phyloP scores from a whole-genome alignment of 1,140 invertebrate genomes.

The Helicoverpa zea region DNA sequence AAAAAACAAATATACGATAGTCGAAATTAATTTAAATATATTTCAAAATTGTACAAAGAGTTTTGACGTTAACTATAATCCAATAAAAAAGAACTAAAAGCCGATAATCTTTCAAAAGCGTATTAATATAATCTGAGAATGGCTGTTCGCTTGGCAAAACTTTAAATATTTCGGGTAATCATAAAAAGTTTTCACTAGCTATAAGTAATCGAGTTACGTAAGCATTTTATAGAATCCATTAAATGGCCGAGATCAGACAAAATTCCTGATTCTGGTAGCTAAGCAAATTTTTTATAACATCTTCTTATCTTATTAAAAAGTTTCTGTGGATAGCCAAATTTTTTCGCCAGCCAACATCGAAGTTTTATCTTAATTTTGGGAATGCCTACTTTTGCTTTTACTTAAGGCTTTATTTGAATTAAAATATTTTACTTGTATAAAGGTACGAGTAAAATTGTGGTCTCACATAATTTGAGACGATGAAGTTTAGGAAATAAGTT shows the following conservation, averaged over 20 bases:
- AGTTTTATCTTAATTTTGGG: constrained; percentile 46
- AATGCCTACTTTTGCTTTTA: constrained; percentile 27
- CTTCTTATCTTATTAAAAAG: constrained; percentile 58
- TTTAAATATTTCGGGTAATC: constrained; percentile 16
- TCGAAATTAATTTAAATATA: too few species aligned
- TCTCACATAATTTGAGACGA: too few species aligned
- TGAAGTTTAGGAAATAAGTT: too few species aligned
- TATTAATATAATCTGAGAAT: not conserved
- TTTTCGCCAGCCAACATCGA: constrained; percentile 44
- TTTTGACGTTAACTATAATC: not conserved
- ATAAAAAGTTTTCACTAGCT: constrained; percentile 34
- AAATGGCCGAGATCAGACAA: constrained; percentile 51
- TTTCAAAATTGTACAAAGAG: too few species aligned
- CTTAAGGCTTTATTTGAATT: constrained; percentile 8
- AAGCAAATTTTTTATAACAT: constrained; percentile 54
- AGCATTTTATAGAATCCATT: constrained; percentile 58
- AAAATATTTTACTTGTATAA: not conserved
- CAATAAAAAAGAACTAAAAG: not conserved
- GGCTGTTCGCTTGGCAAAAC: not conserved
- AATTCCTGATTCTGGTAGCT: constrained; percentile 49
- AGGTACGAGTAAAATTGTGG: too few species aligned
- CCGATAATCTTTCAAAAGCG: not conserved
- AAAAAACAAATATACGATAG: too few species aligned
- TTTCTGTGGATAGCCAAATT: constrained; percentile 43
- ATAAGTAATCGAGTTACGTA: constrained; percentile 45